A percentile compares a stretch with the other conserved stretches of the same genome.
These are phyloP conservation scores for Daboia siamensis DNA, from an alignment of 2,113 vertebrate genomes.

Conservation along the genomic window DNA sequence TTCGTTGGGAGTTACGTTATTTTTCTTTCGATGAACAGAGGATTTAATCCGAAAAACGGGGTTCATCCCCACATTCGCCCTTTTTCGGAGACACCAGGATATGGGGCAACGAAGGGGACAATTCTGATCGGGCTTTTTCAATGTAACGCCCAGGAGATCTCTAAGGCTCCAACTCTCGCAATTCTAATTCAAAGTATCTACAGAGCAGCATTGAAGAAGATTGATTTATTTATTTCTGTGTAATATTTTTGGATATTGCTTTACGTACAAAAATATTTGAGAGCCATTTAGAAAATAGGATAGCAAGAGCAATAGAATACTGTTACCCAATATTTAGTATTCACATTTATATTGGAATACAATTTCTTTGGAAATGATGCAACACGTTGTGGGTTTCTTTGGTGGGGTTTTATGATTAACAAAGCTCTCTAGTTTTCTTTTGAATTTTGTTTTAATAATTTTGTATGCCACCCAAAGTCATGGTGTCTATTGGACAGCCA, in stretches of 20 bases:
- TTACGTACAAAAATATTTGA: background rate
- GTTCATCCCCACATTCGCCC: background rate
- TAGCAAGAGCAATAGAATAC: background rate
- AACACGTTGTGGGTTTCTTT: background rate
- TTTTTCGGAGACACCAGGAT: background rate
- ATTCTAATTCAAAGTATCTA: background rate
- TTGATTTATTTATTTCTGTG: background rate
- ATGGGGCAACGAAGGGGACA: background rate
- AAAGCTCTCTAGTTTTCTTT: background rate
- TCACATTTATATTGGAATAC: background rate
- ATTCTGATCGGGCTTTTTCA: background rate
- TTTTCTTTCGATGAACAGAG: no score
- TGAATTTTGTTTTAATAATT: background rate
- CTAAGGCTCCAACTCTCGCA: background rate
- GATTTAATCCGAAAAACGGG: background rate
- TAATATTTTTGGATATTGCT: background rate
- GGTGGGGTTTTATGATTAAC: background rate
- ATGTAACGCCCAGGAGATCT: background rate
- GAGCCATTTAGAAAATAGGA: background rate
- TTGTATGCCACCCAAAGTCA: background rate
- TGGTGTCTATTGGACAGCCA: background rate
- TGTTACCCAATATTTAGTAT: background rate
- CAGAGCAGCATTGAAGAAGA: background rate
- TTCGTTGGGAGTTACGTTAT: background rate
- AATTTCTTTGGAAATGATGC: background rate